These are phyloP conservation scores for Mormyrops boulengeri DNA, from an alignment of 2,797 vertebrate genomes.

Conservation along the genomic window DNA sequence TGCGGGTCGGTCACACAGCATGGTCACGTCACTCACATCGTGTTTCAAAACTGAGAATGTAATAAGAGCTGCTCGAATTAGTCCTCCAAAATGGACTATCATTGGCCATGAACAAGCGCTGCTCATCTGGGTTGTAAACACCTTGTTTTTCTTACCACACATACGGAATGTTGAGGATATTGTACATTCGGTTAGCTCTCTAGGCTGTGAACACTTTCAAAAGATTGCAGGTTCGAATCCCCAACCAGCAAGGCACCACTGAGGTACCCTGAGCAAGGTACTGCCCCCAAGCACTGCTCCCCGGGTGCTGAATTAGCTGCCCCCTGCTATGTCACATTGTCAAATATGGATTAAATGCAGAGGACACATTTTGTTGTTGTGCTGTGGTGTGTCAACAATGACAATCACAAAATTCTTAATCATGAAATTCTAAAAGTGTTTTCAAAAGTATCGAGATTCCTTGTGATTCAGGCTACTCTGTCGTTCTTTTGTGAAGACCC, in stretches of 20 bases:
- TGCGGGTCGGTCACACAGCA: conserved; percentile 5
- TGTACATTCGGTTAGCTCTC: neutral
- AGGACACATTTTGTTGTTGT: no score
- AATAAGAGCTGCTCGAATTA: neutral
- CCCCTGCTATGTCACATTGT: no score
- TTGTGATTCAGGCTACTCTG: neutral
- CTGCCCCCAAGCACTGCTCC: no score
- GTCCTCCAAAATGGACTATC: neutral
- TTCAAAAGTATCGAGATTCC: neutral
- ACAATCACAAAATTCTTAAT: no score
- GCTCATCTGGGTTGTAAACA: neutral
- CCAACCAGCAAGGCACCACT: no score
- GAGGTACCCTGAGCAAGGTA: no score
- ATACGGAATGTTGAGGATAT: neutral
- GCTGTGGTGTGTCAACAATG: no score
- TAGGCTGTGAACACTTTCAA: neutral
- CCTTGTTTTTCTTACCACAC: neutral
- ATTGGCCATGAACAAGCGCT: neutral
- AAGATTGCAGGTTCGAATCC: no score
- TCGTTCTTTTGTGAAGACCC: neutral
- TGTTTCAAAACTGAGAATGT: neutral
- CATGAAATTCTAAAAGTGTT: no score
- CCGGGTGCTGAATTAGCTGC: no score
- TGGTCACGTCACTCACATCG: neutral
- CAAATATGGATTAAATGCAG: no score